Conservation (phyloP, 2,113 vertebrate genomes). For the Lichenostomus cassidix region DNA sequence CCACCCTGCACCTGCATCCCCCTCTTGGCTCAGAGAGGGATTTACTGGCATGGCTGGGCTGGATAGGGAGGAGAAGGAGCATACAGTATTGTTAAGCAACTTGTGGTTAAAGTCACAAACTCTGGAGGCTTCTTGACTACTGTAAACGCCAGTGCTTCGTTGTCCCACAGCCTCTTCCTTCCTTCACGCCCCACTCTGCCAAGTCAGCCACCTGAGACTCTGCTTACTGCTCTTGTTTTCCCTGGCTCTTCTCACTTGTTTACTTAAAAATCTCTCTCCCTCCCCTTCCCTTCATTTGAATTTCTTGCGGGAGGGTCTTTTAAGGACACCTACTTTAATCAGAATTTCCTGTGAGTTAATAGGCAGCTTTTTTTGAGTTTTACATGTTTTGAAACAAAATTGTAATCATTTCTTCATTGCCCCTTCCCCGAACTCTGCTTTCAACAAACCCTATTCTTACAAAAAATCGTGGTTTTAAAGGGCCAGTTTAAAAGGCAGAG, state of each 20-base stretch:
- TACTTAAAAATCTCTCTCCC: conserved; percentile 43
- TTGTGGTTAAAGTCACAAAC: conserved; percentile 38
- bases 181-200: not conserved
- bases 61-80: not conserved
- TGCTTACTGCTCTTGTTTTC: conserved; percentile 50
- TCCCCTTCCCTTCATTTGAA: conserved; percentile 33
- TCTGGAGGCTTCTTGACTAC: conserved; percentile 24
- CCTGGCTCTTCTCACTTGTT: conserved; percentile 57
- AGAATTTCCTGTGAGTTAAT: conserved; percentile 21
- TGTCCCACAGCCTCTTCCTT: conserved; percentile 50
- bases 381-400: not conserved
- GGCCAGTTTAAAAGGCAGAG: not conserved
- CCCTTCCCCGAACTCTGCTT: not conserved
- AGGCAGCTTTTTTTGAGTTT: not conserved
- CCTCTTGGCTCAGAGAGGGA: not conserved
- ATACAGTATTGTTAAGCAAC: conserved; percentile 21
- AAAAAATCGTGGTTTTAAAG: not conserved
- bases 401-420: not conserved
- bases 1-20: not conserved
- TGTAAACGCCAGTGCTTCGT: not conserved
- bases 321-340: conserved; percentile 47
- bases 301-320: conserved; percentile 54
- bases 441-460: not conserved
- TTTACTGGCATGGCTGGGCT: not conserved
- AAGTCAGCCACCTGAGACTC: conserved; percentile 62